phyloP scores from a whole-genome alignment of 2,113 vertebrate species.

The Neogale vison region DNA sequence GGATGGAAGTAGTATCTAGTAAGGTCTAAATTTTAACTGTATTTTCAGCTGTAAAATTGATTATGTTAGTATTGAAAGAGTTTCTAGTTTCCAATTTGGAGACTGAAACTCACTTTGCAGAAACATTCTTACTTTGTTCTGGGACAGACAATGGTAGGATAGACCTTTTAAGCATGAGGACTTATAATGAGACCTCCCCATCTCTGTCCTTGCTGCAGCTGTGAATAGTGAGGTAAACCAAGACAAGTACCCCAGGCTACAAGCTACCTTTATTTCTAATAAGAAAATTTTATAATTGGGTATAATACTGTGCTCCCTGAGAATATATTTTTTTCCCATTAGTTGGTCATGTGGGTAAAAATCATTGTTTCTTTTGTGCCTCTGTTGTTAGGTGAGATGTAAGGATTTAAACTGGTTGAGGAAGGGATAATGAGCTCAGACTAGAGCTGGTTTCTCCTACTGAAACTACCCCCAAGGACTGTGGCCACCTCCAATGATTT shows the following conservation, averaged over 20 bases:
- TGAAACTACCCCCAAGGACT: neutral
- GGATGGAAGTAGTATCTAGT: too few species aligned
- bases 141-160: neutral
- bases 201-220: neutral
- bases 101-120: neutral
- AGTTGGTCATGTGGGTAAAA: neutral
- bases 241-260: neutral
- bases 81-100: neutral
- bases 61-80: neutral
- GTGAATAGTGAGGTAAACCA: neutral
- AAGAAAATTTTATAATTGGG: neutral
- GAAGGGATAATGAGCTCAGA: neutral
- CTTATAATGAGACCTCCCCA: neutral
- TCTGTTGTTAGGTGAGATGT: neutral
- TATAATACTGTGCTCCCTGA: neutral
- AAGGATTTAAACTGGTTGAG: neutral
- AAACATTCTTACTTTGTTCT: neutral
- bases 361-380: neutral
- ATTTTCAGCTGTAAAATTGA: conserved; percentile 2
- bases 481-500: too few species aligned
- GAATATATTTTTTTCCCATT: neutral
- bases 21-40: neutral
- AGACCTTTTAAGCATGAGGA: neutral
- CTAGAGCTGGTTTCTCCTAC: neutral
- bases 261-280: neutral